Evolutionary conservation across 2,113 vertebrate genomes (phyloP).

Genomic region (Oophaga pumilio): DNA sequence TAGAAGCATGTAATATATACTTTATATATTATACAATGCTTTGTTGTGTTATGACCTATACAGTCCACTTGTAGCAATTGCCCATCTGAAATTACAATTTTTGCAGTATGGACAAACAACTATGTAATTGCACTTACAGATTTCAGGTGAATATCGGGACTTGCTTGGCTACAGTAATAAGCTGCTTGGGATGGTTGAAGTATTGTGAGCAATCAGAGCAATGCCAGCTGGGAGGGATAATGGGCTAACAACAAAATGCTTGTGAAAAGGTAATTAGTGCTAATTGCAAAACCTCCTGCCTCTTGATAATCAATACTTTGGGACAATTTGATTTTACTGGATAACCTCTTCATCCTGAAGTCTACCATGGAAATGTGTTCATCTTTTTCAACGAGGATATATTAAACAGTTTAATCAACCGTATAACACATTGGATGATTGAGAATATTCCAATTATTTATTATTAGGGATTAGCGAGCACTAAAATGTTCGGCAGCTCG

Average conservation of each 20-base stretch:
- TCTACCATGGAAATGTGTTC: not conserved
- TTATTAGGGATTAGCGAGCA: too few species aligned
- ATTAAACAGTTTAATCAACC: not conserved
- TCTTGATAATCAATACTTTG: not conserved
- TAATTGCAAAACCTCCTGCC: not conserved
- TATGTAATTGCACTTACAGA: not conserved
- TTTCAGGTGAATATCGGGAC: conserved; percentile 1
- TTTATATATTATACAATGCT: too few species aligned
- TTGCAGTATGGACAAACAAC: not conserved
- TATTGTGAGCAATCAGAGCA: not conserved
- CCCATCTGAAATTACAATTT: not conserved
- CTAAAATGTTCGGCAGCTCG: too few species aligned
- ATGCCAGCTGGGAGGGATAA: not conserved
- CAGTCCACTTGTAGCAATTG: not conserved
- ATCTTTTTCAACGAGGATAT: not conserved
- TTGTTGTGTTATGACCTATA: not conserved
- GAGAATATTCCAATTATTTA: not conserved
- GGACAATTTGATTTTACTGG: not conserved
- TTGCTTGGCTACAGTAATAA: not conserved
- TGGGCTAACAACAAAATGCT: not conserved
- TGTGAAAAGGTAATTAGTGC: not conserved
- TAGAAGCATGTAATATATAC: too few species aligned
- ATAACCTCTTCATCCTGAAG: not conserved
- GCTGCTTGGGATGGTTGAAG: not conserved
- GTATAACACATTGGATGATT: not conserved